phyloP scores from a whole-genome alignment of 2,113 vertebrate species.

The Pteropus alecto region DNA sequence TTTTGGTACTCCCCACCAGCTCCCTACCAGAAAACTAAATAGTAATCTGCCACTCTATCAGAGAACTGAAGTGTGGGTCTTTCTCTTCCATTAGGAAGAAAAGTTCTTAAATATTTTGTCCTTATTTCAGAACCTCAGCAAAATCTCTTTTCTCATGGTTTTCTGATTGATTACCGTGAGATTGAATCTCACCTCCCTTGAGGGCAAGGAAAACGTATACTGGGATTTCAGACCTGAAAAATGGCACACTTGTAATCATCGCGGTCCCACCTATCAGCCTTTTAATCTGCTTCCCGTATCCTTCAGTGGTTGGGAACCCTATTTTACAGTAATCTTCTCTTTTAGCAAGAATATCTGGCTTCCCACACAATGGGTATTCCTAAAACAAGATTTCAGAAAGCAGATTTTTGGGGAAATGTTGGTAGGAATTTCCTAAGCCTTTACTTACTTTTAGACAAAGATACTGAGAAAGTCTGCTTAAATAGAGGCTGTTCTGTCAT shows the following conservation, averaged over 20 bases:
- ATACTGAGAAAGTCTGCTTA: slow-evolving; percentile 19
- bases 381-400: slow-evolving; percentile 36
- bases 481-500: background rate
- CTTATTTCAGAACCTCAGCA: slow-evolving; percentile 41
- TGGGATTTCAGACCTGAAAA: slow-evolving; percentile 40
- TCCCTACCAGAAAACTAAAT: background rate
- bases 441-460: background rate
- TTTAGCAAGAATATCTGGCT: slow-evolving; percentile 5
- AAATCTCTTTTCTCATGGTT: slow-evolving; percentile 18
- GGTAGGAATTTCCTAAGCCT: background rate
- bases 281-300: background rate
- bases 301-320: background rate
- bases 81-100: background rate
- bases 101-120: slow-evolving; percentile 26
- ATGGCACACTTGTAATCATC: background rate
- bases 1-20: slow-evolving; percentile 6
- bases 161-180: background rate
- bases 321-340: slow-evolving; percentile 37
- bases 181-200: background rate
- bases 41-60: slow-evolving; percentile 35
- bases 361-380: background rate
- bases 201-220: background rate
- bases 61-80: background rate
- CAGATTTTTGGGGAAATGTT: background rate
- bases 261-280: background rate